Conservation (phyloP, 2,888 invertebrate species). For the Cephus pygmeus region DNA sequence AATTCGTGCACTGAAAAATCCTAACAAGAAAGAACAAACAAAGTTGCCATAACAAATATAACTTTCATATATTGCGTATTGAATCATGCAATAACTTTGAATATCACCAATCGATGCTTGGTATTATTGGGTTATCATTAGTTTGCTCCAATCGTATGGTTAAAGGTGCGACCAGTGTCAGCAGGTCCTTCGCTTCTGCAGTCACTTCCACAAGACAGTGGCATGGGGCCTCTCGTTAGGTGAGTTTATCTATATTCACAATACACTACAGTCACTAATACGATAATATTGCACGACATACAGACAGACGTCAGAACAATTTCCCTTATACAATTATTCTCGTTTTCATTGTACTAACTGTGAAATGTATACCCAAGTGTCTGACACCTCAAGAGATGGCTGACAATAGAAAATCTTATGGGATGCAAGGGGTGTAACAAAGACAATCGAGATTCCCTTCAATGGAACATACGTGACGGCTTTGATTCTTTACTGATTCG, state of each 20-base stretch:
- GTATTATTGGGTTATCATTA: not conserved
- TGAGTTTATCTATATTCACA: constrained; percentile 50
- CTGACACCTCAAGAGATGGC: not conserved
- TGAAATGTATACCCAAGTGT: not conserved
- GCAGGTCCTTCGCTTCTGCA: constrained; percentile 70
- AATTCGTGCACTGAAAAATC: not conserved
- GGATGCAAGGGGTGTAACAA: not conserved
- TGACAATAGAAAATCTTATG: not conserved
- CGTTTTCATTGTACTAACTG: not conserved
- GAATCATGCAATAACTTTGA: not conserved
- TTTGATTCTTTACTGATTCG: not conserved
- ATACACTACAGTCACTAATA: not conserved
- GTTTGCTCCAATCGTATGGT: constrained; percentile 8
- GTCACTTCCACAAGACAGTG: constrained; percentile 67
- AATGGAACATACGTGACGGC: not conserved
- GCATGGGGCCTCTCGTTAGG: constrained; percentile 71
- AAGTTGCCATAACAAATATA: not conserved
- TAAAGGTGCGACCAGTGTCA: constrained; percentile 71
- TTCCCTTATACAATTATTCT: not conserved
- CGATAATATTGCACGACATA: not conserved
- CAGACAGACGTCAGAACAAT: not conserved
- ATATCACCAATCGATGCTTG: not conserved
- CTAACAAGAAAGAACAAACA: not conserved
- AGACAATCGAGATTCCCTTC: not conserved
- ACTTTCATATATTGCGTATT: not conserved